These are phyloP conservation scores for Lepidurus arcticus DNA, from an alignment of 1,140 invertebrate species.

Conservation along the genomic window DNA sequence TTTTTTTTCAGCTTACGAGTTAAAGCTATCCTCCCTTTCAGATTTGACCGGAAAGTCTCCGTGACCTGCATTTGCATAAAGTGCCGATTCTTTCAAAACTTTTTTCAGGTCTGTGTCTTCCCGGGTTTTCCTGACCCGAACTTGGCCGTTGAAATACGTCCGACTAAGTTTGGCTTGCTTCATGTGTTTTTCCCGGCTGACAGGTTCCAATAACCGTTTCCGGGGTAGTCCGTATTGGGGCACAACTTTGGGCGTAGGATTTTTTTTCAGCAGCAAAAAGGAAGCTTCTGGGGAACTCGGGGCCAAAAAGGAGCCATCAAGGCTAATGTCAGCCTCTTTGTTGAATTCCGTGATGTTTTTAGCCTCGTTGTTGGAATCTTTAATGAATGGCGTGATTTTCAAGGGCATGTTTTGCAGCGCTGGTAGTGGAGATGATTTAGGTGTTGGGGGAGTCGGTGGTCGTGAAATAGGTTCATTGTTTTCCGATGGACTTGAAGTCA, in stretches of 20 bases:
- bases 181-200: background rate
- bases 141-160: background rate
- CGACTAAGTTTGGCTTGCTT: conserved; percentile 13
- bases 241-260: background rate
- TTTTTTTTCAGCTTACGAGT: background rate
- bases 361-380: background rate
- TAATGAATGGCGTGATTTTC: background rate
- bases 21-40: background rate
- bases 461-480: background rate
- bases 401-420: background rate
- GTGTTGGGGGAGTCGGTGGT: background rate
- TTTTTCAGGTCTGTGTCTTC: background rate
- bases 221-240: background rate
- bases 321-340: background rate
- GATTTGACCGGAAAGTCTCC: background rate
- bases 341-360: background rate
- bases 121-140: background rate
- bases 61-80: background rate
- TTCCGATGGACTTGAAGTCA: background rate
- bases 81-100: conserved; percentile 13
- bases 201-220: conserved; percentile 2
- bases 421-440: background rate
- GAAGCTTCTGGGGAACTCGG: background rate
- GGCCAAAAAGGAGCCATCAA: background rate
- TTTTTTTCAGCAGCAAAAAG: background rate